phyloP scores from a whole-genome alignment of 2,888 invertebrate genomes.

The Pasiphila rectangulata region DNA sequence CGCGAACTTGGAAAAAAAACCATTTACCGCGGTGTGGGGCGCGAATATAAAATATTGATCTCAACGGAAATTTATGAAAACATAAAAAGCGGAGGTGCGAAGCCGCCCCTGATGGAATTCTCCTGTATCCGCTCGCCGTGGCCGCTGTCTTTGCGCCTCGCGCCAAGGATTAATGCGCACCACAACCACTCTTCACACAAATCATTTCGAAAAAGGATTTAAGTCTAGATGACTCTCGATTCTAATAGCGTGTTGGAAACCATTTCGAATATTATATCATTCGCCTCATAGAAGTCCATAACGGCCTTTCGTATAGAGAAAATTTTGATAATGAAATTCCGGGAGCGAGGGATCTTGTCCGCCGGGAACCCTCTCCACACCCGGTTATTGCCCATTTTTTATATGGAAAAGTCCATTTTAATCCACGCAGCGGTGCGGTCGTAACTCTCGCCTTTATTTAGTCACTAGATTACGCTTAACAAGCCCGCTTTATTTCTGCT shows the following conservation, averaged over 20 bases:
- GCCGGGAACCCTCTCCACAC: slow-evolving; percentile 48
- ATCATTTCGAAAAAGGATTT: slow-evolving; percentile 36
- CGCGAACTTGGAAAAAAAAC: slow-evolving; percentile 60
- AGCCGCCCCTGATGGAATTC: slow-evolving; percentile 60
- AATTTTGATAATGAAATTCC: slow-evolving; percentile 68
- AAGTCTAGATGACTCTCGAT: slow-evolving; percentile 27
- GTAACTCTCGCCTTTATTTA: slow-evolving; percentile 66
- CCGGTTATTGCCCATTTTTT: slow-evolving; percentile 65
- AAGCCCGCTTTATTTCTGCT: slow-evolving; percentile 42
- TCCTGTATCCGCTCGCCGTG: slow-evolving; percentile 49
- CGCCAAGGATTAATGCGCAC: slow-evolving; percentile 43
- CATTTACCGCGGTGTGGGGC: slow-evolving; percentile 56
- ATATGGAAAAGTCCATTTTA: slow-evolving; percentile 59
- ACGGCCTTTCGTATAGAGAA: slow-evolving; percentile 53
- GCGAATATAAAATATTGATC: slow-evolving; percentile 78
- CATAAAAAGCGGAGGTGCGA: slow-evolving; percentile 72
- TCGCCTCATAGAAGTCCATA: slow-evolving; percentile 45
- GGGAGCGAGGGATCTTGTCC: slow-evolving; percentile 49
- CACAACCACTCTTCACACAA: slow-evolving; percentile 37
- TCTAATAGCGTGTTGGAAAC: slow-evolving; percentile 38
- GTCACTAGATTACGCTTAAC: slow-evolving; percentile 60
- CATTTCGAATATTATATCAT: slow-evolving; percentile 44
- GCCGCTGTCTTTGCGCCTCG: slow-evolving; percentile 38
- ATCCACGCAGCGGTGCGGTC: slow-evolving; percentile 51
- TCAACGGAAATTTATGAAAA: slow-evolving; percentile 75